Percentiles rank a stretch among this genome's conserved stretches.
Evolutionary conservation across 2,113 vertebrate species (phyloP).

Genomic region (Pseudopipra pipra): DNA sequence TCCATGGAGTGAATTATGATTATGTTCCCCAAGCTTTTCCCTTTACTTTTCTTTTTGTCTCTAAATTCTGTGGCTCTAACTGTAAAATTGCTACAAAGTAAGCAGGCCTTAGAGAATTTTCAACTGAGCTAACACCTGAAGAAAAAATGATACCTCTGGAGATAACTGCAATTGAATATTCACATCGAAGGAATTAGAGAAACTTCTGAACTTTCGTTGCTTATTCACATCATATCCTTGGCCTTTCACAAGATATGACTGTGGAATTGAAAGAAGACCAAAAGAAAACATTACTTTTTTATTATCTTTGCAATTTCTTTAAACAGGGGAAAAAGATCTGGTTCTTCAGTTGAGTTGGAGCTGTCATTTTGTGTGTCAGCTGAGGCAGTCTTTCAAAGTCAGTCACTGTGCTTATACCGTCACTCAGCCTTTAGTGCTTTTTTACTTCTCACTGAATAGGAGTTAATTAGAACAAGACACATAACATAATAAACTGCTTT

Average conservation of each 20-base stretch:
- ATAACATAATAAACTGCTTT: not conserved
- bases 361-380: not conserved
- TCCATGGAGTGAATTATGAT: not conserved
- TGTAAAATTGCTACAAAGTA: not conserved
- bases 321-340: not conserved
- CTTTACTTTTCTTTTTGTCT: constrained; percentile 38
- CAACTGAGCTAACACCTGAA: not conserved
- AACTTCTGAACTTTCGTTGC: not conserved
- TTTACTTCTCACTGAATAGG: not conserved
- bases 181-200: not conserved
- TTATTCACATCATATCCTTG: not conserved
- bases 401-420: not conserved
- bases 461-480: not conserved
- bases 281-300: not conserved
- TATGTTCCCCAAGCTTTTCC: not conserved
- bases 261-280: not conserved
- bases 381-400: not conserved
- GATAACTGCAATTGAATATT: not conserved
- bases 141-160: not conserved
- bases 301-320: not conserved
- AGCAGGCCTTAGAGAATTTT: not conserved
- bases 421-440: not conserved
- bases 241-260: not conserved
- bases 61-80: not conserved
- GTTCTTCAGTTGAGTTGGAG: not conserved